phyloP scores from a whole-genome alignment of 2,113 vertebrate species.

The Petroica traversi region DNA sequence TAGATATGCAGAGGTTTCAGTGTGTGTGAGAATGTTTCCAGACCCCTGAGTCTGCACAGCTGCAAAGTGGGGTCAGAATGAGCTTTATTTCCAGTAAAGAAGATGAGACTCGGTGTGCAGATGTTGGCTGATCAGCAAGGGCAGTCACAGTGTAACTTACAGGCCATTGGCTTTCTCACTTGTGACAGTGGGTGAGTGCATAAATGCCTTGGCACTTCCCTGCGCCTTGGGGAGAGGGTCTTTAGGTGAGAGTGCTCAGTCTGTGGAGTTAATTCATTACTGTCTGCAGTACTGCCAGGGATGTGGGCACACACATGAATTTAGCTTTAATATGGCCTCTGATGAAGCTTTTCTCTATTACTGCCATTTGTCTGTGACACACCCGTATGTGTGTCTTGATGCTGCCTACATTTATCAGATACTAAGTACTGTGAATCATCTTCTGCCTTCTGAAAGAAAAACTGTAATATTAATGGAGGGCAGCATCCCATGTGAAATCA shows the following conservation, averaged over 20 bases:
- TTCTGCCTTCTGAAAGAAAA: background rate
- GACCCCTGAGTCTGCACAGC: background rate
- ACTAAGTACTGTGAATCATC: constrained; percentile 38
- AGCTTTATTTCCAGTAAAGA: background rate
- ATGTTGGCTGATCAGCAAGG: background rate
- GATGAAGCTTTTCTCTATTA: background rate
- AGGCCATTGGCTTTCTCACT: background rate
- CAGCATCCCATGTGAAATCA: constrained; percentile 51
- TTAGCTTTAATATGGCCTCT: background rate
- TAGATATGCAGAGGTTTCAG: background rate
- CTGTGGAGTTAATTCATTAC: background rate
- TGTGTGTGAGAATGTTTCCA: accelerated
- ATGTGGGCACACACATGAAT: accelerated
- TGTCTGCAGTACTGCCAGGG: background rate
- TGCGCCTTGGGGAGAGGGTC: background rate
- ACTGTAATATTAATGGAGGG: background rate
- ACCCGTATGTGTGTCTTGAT: background rate
- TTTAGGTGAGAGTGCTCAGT: background rate
- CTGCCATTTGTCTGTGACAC: background rate
- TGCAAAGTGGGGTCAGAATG: background rate
- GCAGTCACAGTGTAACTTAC: background rate
- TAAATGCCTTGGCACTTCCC: background rate
- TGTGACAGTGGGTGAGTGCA: background rate
- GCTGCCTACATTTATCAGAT: background rate
- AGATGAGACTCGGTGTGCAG: background rate